A percentile compares a stretch with the other conserved stretches of the same genome.
phyloP scores from a whole-genome alignment of 2,888 invertebrate genomes.

The Mythimna impura region DNA sequence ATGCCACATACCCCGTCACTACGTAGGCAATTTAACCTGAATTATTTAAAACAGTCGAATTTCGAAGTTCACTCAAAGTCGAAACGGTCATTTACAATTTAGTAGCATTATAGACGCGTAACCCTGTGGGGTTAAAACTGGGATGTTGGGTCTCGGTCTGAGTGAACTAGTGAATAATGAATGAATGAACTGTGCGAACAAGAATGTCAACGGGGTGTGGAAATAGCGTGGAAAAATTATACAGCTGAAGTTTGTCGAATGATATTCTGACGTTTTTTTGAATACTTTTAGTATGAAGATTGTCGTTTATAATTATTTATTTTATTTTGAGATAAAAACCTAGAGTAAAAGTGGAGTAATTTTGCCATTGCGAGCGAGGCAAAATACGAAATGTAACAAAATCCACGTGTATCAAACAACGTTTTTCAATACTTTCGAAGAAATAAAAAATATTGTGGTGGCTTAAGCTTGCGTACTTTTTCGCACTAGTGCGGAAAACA shows the following conservation, averaged over 20 bases:
- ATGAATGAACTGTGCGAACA: constrained; percentile 46
- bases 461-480: no score
- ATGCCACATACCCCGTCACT: constrained; percentile 63
- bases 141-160: constrained; percentile 50
- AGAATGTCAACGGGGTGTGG: constrained; percentile 50
- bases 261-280: neutral
- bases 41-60: constrained; percentile 81
- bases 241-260: neutral
- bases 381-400: no score
- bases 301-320: no score
- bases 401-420: no score
- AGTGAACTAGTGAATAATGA: constrained; percentile 59
- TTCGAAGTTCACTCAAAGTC: constrained; percentile 82
- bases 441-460: no score
- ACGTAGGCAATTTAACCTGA: constrained; percentile 80
- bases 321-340: no score
- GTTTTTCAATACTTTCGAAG: no score
- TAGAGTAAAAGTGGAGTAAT: no score
- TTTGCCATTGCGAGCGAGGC: no score
- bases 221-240: constrained; percentile 31
- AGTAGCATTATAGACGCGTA: constrained; percentile 81
- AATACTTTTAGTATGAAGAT: no score
- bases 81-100: constrained; percentile 83
- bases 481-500: no score
- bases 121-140: constrained; percentile 68